Conservation (phyloP, 2,113 vertebrate genomes). For the Nerophis lumbriciformis region DNA sequence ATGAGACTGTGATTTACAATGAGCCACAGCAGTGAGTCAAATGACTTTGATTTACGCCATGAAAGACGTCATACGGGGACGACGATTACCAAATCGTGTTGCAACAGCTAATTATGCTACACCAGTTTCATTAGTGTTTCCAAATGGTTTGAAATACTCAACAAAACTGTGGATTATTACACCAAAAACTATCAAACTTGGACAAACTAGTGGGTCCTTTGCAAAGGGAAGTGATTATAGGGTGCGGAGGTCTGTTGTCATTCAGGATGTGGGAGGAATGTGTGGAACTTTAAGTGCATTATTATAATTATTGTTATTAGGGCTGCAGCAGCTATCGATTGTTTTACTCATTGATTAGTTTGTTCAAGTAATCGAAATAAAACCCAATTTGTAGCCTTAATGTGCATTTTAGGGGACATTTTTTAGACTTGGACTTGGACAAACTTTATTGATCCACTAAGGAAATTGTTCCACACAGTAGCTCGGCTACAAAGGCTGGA, state of each 20-base stretch:
- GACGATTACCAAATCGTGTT: not conserved
- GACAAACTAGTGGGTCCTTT: not conserved
- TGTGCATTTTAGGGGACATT: too few relatives aligned
- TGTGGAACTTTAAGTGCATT: not conserved
- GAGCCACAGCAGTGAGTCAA: slow-evolving; percentile 24
- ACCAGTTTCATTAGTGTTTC: too few relatives aligned
- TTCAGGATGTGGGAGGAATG: slow-evolving; percentile 3
- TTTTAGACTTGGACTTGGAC: too few relatives aligned
- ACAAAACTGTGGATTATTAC: not conserved
- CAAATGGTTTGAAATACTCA: not conserved
- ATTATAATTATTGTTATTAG: not conserved
- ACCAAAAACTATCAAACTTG: too few relatives aligned
- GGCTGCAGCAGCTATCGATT: too few relatives aligned
- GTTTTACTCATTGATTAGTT: too few relatives aligned
- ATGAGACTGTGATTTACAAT: slow-evolving; percentile 19
- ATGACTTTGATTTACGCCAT: not conserved
- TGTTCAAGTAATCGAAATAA: too few relatives aligned
- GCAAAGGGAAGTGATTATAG: slow-evolving; percentile 1
- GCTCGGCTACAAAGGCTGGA: too few relatives aligned
- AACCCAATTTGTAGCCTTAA: too few relatives aligned
- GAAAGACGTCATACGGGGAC: not conserved
- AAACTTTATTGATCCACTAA: too few relatives aligned
- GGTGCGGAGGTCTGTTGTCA: not conserved
- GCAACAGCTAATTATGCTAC: too few relatives aligned
- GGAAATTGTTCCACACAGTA: too few relatives aligned